Base-by-base conservation (phyloP, 1,140 invertebrate species). In the Drosophila neocordata region DNA sequence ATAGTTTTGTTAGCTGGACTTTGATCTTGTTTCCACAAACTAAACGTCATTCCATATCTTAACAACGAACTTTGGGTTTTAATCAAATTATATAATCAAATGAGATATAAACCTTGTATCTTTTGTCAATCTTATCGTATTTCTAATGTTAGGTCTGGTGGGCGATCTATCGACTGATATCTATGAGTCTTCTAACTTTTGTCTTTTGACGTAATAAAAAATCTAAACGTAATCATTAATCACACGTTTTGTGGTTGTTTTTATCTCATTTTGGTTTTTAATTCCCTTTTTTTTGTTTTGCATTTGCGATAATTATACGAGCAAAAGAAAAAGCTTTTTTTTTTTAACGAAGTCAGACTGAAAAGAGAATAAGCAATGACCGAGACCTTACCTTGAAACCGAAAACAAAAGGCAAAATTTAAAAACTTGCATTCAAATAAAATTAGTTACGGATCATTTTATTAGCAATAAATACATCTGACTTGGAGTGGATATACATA, bases 341-440 rank as follows among this genome's bases (percentile, higher is more conserved):
- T 31, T 18, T 65, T 69, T 60, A 27, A 52, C 66, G 73, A 64
- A 66, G 62, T 22, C 22, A 76, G 61, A 55, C 62, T 62, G 41
- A 71, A 84, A 71, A 69, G 73, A 85, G 73, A 81, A 81, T 62
- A 20, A 15, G 68, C 69, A 69, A 52, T 72, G 75, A 72, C 82
- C 83, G 71, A 87, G 79, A 87, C 83, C 82, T 78, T 80, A 81
- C 75, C 83, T 87, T 85, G 78, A 82, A 75, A 65, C 67, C 61
- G 62, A 34, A 72, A 82, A 65, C 79, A 72, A 60, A 69, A 59
- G 53, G 48, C 37, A 52, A 55, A 64, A 73, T 64, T 51, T 37
- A 55, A 51, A 63, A 59, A 53, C 38, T 20, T 57, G 55, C 31
- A 57, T 57, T 57, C 31, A 20, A 35, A 35, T 35, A 8, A 35